Percentiles rank a stretch among this genome's conserved stretches.
Evolutionary conservation across 2,888 invertebrate species (phyloP).

Genomic region (Drosophila stalkeri): DNA sequence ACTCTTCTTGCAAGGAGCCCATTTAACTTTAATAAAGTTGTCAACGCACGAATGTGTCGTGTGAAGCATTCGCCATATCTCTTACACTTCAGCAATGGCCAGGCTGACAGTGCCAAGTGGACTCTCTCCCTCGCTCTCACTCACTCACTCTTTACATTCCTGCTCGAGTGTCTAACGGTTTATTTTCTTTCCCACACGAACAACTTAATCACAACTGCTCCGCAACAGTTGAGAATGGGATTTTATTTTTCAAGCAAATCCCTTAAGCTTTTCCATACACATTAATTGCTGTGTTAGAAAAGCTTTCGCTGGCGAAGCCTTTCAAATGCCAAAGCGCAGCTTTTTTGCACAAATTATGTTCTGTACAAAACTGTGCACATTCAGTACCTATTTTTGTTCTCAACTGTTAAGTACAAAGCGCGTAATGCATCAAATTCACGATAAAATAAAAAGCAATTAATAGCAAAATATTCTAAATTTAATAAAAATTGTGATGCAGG

Average conservation of each 20-base stretch:
- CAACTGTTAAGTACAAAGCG: slow-evolving; percentile 47
- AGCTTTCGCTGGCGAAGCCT: slow-evolving; percentile 59
- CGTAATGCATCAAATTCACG: slow-evolving; percentile 30
- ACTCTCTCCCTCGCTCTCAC: slow-evolving; percentile 8
- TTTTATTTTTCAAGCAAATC: slow-evolving; percentile 5
- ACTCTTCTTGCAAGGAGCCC: slow-evolving; percentile 57
- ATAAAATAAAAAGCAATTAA: slow-evolving; percentile 27
- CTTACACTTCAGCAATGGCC: slow-evolving; percentile 25
- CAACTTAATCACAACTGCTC: neutral
- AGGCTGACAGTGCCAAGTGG: slow-evolving; percentile 47
- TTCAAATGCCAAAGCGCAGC: slow-evolving; percentile 58
- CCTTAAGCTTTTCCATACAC: slow-evolving; percentile 53
- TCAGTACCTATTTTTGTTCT: slow-evolving; percentile 61
- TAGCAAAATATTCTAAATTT: neutral
- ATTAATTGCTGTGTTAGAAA: slow-evolving; percentile 31
- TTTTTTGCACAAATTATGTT: slow-evolving; percentile 53
- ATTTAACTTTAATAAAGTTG: slow-evolving; percentile 75
- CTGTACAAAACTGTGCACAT: slow-evolving; percentile 48
- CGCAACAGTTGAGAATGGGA: slow-evolving; percentile 30
- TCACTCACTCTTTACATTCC: slow-evolving; percentile 30
- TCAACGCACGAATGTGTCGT: slow-evolving; percentile 72
- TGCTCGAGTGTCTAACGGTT: slow-evolving; percentile 61
- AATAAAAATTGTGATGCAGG: slow-evolving; percentile 25
- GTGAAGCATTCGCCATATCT: slow-evolving; percentile 62
- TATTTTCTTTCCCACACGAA: slow-evolving; percentile 6